These are phyloP conservation scores for Oscheius onirici DNA, from an alignment of 2,888 invertebrate genomes.

Conservation along the genomic window DNA sequence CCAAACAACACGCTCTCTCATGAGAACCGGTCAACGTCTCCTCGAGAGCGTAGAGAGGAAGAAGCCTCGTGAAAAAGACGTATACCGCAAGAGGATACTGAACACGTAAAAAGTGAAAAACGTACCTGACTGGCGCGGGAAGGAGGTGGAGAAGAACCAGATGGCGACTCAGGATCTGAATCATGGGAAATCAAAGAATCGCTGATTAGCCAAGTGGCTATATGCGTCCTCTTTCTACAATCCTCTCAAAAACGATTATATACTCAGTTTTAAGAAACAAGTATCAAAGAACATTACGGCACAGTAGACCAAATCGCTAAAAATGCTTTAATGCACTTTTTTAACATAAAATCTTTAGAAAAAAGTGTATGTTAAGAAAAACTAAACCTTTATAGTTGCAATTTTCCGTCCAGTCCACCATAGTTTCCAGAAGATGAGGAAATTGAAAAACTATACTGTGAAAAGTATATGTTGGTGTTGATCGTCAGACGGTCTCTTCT, in stretches of 20 bases:
- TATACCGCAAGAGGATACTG: background rate
- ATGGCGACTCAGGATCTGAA: background rate
- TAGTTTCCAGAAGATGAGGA: background rate
- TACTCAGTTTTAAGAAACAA: background rate
- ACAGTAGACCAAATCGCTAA: background rate
- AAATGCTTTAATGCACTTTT: background rate
- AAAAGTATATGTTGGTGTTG: background rate
- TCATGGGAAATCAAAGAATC: background rate
- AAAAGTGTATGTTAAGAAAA: background rate
- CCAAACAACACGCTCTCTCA: conserved; percentile 27
- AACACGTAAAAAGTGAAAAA: background rate
- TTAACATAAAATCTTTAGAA: background rate
- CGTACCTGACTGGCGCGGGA: conserved; percentile 3
- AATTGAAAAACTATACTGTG: background rate
- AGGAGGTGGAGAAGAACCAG: conserved; percentile 9
- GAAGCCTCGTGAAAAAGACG: background rate
- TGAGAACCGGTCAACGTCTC: conserved; percentile 33
- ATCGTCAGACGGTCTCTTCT: background rate
- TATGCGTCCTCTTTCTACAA: no score
- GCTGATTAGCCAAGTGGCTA: background rate
- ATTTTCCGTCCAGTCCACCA: background rate
- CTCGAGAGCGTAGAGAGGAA: background rate
- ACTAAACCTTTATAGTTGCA: background rate
- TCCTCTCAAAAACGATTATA: background rate
- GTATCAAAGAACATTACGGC: background rate